Evolutionary conservation across 2,113 vertebrate species (phyloP).

Genomic region (Asarcornis scutulata): DNA sequence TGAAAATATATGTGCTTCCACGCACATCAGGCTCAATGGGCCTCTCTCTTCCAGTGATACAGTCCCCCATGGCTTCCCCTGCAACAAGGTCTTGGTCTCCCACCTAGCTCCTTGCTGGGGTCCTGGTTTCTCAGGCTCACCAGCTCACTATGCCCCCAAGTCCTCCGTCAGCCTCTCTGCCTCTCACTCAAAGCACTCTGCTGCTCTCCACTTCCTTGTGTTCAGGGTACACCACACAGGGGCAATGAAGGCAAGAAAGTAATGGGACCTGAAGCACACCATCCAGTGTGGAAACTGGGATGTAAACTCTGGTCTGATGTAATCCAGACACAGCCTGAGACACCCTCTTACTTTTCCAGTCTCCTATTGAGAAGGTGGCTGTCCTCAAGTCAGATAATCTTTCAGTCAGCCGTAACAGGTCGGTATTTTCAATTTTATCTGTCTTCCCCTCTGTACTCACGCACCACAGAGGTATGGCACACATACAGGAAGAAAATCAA

Average conservation of each 20-base stretch:
- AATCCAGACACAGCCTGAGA: not conserved
- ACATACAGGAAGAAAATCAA: not conserved
- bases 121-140: not conserved
- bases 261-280: not conserved
- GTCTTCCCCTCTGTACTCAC: not conserved
- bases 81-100: not conserved
- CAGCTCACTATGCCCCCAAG: not conserved
- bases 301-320: not conserved
- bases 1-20: not conserved
- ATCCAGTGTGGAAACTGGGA: not conserved
- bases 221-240: not conserved
- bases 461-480: not conserved
- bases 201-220: not conserved
- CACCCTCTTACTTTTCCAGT: not conserved
- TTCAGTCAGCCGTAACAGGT: not conserved
- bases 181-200: not conserved
- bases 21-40: not conserved
- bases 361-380: not conserved
- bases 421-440: not conserved
- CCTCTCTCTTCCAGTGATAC: fast-evolving
- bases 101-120: not conserved
- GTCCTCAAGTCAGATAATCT: not conserved
- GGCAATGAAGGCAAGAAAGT: not conserved
- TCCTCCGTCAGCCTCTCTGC: not conserved
- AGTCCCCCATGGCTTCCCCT: not conserved